Evolutionary conservation across 2,888 invertebrate genomes (phyloP).

Genomic region (Gari tellinella): DNA sequence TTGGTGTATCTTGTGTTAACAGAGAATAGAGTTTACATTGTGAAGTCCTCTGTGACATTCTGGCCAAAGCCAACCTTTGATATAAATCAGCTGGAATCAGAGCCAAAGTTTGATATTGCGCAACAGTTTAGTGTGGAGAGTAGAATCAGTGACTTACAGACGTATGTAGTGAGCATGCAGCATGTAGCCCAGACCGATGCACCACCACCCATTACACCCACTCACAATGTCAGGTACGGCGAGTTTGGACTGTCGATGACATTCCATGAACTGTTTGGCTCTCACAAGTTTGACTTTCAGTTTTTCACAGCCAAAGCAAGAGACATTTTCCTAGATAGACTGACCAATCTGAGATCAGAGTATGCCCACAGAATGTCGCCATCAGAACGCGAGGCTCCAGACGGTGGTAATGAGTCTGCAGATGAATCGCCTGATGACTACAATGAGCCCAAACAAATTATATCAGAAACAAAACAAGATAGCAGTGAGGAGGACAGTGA

Average conservation of each 20-base stretch:
- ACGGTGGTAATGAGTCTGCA: constrained; percentile 76
- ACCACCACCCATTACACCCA: constrained; percentile 28
- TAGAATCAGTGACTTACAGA: constrained; percentile 75
- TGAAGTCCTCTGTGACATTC: constrained; percentile 73
- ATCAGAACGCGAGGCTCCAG: constrained; percentile 75
- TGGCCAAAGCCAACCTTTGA: constrained; percentile 81
- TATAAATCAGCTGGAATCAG: constrained; percentile 57
- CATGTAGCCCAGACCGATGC: neutral
- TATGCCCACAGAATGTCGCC: constrained; percentile 77
- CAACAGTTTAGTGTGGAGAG: constrained; percentile 76
- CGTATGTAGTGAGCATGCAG: constrained; percentile 50
- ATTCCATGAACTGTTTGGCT: constrained; percentile 68
- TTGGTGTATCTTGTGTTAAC: constrained; percentile 76
- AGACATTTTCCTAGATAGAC: constrained; percentile 73
- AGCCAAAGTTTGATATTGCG: constrained; percentile 72
- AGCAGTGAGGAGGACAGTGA: constrained; percentile 6
- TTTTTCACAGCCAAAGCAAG: constrained; percentile 70
- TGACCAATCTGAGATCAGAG: constrained; percentile 75
- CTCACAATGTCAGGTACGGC: constrained; percentile 54
- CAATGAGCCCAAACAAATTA: neutral
- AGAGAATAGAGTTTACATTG: constrained; percentile 76
- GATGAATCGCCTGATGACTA: constrained; percentile 45
- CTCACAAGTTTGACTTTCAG: constrained; percentile 66
- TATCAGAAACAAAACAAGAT: neutral
- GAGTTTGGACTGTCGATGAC: constrained; percentile 68